phyloP scores from a whole-genome alignment of 92 coral and sea anemone genomes.

The Porites cylindrica region DNA sequence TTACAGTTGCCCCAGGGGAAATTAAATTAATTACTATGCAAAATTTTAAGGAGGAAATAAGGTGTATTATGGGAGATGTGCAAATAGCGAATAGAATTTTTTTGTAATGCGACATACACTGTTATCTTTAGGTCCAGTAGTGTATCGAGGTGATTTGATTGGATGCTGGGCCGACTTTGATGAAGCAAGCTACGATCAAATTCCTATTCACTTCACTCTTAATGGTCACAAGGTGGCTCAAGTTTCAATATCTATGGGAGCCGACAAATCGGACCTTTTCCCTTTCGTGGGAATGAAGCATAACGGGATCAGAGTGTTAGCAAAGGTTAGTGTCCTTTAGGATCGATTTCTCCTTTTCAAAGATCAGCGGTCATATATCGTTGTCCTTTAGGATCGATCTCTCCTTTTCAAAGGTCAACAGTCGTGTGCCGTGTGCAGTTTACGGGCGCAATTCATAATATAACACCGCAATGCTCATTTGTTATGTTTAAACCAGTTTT shows the following conservation, averaged over 20 bases:
- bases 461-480: too few species aligned
- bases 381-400: not conserved
- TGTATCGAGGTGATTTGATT: conserved; percentile 58
- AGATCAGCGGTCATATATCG: too few species aligned
- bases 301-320: conserved; percentile 45
- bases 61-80: too few species aligned
- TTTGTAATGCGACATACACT: not conserved
- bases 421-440: too few species aligned
- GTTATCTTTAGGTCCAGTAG: conserved; percentile 36
- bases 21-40: too few species aligned
- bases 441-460: too few species aligned
- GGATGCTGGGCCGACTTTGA: conserved; percentile 47
- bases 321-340: conserved; percentile 31
- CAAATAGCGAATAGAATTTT: too few species aligned
- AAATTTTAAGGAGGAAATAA: too few species aligned
- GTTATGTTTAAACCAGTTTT: too few species aligned
- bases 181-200: conserved; percentile 22
- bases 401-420: too few species aligned
- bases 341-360: too few species aligned
- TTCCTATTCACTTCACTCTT: conserved; percentile 46
- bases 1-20: too few species aligned
- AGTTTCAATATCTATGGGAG: conserved; percentile 15
- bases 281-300: conserved; percentile 55
- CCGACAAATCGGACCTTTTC: conserved; percentile 21
- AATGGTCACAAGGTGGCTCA: conserved; percentile 36